These are phyloP conservation scores for Noturus placidus DNA, from an alignment of 2,113 vertebrate genomes.

Conservation along the genomic window DNA sequence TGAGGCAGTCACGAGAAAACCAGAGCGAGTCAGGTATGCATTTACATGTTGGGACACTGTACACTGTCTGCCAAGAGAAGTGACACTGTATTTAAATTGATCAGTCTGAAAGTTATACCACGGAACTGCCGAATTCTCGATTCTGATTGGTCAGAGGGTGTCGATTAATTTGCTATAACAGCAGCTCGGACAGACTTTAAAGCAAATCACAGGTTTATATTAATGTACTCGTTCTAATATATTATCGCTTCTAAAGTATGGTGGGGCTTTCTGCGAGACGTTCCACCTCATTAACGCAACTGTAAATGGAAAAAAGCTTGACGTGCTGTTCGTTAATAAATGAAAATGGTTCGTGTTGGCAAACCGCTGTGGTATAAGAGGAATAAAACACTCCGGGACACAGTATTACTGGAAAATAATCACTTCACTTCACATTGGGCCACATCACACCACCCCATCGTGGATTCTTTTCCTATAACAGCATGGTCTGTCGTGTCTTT, in stretches of 20 bases:
- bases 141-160: background rate
- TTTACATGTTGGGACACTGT: background rate
- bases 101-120: background rate
- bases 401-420: background rate
- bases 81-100: background rate
- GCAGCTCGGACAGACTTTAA: background rate
- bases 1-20: conserved; percentile 85
- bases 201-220: background rate
- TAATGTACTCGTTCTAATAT: background rate
- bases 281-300: too few relatives aligned
- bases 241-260: background rate
- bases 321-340: background rate
- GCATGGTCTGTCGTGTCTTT: background rate
- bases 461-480: background rate
- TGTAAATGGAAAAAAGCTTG: too few relatives aligned
- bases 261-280: too few relatives aligned
- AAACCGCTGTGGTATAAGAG: too few relatives aligned
- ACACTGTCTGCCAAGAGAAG: background rate
- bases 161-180: background rate
- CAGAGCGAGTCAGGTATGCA: conserved; percentile 73
- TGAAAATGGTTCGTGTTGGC: background rate
- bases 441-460: background rate
- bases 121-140: background rate
- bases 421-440: background rate
- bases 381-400: too few relatives aligned